Evolutionary conservation across 2,113 vertebrate species (phyloP).

Genomic region (Poeciliopsis turrubarensis): DNA sequence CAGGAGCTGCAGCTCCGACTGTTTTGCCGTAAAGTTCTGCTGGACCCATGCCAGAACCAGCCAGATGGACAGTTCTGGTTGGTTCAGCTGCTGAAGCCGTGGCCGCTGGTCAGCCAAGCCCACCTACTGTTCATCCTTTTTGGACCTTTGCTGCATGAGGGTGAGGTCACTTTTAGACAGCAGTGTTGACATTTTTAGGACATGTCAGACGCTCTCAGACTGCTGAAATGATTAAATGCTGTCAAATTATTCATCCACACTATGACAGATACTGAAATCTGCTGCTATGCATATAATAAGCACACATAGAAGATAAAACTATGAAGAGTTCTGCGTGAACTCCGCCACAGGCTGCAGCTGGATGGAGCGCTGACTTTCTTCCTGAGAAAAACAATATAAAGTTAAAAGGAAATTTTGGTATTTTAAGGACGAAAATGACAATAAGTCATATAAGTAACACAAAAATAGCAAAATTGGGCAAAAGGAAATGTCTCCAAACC

Average conservation of each 20-base stretch:
- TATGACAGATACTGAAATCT: neutral
- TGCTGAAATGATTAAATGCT: neutral
- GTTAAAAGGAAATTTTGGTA: too few species aligned
- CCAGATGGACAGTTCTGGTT: constrained; percentile 87
- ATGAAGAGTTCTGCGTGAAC: too few species aligned
- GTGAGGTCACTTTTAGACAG: constrained; percentile 57
- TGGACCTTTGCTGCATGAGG: constrained; percentile 84
- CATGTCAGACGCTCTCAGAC: neutral
- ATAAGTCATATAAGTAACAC: too few species aligned
- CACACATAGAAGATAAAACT: neutral
- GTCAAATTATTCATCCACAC: neutral
- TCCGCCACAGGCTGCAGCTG: too few species aligned
- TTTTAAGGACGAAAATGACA: too few species aligned
- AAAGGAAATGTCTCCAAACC: too few species aligned
- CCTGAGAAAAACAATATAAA: too few species aligned
- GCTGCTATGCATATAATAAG: neutral
- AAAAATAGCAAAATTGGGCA: too few species aligned
- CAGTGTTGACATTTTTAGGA: neutral
- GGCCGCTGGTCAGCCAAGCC: constrained; percentile 91
- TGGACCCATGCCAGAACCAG: constrained; percentile 80
- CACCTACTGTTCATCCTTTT: constrained; percentile 89
- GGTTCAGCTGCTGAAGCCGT: constrained; percentile 85
- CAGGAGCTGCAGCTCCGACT: constrained; percentile 85
- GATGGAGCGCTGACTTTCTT: too few species aligned
- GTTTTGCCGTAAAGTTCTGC: constrained; percentile 85